A percentile compares a stretch with the other conserved stretches of the same genome.
Evolutionary conservation across 2,797 vertebrate genomes (phyloP).

Genomic region (Naso thynnoides): DNA sequence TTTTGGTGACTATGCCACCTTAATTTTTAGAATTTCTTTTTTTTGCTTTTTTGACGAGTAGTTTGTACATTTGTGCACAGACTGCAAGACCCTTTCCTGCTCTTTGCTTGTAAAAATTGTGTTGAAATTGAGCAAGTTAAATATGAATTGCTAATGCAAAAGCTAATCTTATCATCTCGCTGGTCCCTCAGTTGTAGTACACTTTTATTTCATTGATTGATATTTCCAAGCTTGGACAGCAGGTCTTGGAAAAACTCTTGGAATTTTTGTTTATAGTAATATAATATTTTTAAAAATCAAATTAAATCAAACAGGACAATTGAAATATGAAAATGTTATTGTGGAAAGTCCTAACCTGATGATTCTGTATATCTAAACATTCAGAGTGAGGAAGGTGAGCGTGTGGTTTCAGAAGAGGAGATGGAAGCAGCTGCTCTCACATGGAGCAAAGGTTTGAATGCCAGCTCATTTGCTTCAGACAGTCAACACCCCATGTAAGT

Average conservation of each 20-base stretch:
- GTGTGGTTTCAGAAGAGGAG: conserved; percentile 86
- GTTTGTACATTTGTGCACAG: too few species aligned
- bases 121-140: background rate
- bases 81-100: too few species aligned
- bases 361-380: background rate
- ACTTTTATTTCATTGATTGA: background rate
- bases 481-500: conserved; percentile 90
- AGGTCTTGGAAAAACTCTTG: background rate
- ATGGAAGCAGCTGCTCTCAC: conserved; percentile 82
- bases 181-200: background rate
- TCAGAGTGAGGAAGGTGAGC: conserved; percentile 81
- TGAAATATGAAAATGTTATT: background rate
- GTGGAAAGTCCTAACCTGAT: background rate
- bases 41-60: background rate
- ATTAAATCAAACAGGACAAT: background rate
- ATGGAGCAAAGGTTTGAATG: conserved; percentile 79
- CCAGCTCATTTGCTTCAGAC: conserved; percentile 48
- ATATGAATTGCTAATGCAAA: background rate
- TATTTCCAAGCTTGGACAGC: background rate
- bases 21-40: too few species aligned
- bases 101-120: background rate
- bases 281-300: background rate
- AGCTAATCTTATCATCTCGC: background rate
- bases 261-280: background rate
- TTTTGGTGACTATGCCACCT: too few species aligned